Percentiles rank a stretch among this genome's conserved stretches.
Evolutionary conservation across 2,888 invertebrate genomes (phyloP).

Genomic region (Monopis laevigella): DNA sequence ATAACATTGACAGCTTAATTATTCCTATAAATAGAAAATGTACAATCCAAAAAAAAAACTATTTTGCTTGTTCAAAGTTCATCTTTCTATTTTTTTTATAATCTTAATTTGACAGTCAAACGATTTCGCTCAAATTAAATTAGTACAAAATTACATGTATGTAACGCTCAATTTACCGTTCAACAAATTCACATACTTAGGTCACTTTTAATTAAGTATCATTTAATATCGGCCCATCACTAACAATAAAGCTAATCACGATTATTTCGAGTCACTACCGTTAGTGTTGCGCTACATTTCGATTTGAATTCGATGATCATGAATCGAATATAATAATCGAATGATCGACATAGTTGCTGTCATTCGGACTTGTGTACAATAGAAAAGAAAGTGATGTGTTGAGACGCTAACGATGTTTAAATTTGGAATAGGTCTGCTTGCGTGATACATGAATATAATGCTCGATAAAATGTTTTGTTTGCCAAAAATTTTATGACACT

Average conservation of each 20-base stretch:
- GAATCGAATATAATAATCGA: slow-evolving; percentile 34
- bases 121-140: neutral
- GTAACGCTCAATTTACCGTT: slow-evolving; percentile 6
- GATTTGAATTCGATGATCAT: slow-evolving; percentile 34
- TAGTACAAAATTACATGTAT: neutral
- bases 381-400: slow-evolving; percentile 49
- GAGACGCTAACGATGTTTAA: slow-evolving; percentile 44
- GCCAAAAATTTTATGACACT: too few relatives aligned
- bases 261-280: slow-evolving; percentile 7
- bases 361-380: slow-evolving; percentile 41
- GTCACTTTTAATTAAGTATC: slow-evolving; percentile 5
- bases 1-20: too few relatives aligned
- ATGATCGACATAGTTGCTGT: slow-evolving; percentile 54
- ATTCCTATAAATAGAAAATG: too few relatives aligned
- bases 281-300: slow-evolving; percentile 8
- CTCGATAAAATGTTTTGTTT: too few relatives aligned
- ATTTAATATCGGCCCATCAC: slow-evolving; percentile 3
- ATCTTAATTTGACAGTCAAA: too few relatives aligned
- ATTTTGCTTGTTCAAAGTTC: too few relatives aligned
- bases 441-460: neutral
- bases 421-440: slow-evolving; percentile 30
- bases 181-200: slow-evolving; percentile 2
- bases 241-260: slow-evolving; percentile 8
- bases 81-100: too few relatives aligned
- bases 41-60: too few relatives aligned